Conservation (phyloP, 64 coral and sea anemone species). For the Pachyseris speciosa region DNA sequence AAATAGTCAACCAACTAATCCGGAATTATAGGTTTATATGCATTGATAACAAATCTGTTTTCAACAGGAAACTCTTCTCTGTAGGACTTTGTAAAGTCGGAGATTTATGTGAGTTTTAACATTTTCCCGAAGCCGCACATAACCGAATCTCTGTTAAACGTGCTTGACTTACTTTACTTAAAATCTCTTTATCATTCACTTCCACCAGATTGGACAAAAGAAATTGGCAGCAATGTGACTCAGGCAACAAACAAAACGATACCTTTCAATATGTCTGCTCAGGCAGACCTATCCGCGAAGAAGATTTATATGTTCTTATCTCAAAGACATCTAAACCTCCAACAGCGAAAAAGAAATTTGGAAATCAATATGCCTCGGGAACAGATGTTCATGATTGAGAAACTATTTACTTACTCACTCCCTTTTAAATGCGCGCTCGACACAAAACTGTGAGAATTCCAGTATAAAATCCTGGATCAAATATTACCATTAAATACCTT, state of each 20-base stretch:
- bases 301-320: constrained; percentile 21
- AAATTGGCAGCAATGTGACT: neutral
- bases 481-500: too few relatives aligned
- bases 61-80: constrained; percentile 1
- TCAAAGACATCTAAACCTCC: neutral
- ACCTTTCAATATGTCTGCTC: neutral
- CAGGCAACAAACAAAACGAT: neutral
- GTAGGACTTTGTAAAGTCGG: constrained; percentile 15
- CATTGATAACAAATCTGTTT: constrained; percentile 10
- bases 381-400: too few relatives aligned
- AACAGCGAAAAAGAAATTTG: too few relatives aligned
- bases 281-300: neutral
- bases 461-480: too few relatives aligned
- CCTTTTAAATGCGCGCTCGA: too few relatives aligned
- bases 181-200: constrained; percentile 1
- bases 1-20: constrained; percentile 5
- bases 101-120: neutral
- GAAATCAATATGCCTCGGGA: too few relatives aligned
- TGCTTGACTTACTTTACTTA: neutral
- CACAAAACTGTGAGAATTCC: too few relatives aligned
- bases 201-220: neutral
- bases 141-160: neutral
- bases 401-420: too few relatives aligned
- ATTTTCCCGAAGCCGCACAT: neutral
- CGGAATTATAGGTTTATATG: constrained; percentile 30